Evolutionary conservation across 2,113 vertebrate species (phyloP), one percentile per base, ranked within the genome.

Genomic region (Dermatemys mawii): DNA sequence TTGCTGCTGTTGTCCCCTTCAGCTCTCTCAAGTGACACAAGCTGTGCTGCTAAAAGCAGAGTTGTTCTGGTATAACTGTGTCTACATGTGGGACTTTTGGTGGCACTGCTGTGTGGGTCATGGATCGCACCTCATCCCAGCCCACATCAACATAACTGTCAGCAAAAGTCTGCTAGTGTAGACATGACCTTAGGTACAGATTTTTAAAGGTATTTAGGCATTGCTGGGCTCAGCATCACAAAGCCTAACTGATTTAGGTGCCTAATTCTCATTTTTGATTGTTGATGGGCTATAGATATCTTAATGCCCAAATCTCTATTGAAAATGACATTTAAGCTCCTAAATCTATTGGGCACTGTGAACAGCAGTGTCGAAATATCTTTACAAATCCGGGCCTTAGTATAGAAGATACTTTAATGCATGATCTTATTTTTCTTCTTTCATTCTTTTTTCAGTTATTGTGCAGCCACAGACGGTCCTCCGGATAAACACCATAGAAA

Each of bases 401-500:
- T 70, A 12, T 53, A 63, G 63, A n/a, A 76, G 38, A 55, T 63
- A 17, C 21, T 79, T 11, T 49, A 54, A 32, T 79, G 79, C 88
- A 9, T 46, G 16, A 8, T 13, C 92, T 96, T 12, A 97, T 21
- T 19, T 54, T 8, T 46, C 75, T 38, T 50, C 89, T 91, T 78
- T n/a, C 50, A 14, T 86, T 96, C 81, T 95, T 81, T 81, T 97
- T 94, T 10, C 98, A 99, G 99, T 98, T 70, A 97, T 97, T 1
- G 11, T 96, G 38, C 96, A 88, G 51, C 98, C 98, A 0, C 99
- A 99, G 98, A 99, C 98, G 0, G 29, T 99, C 46, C 98, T 99
- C 4, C 95, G 99, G 92, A 98, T 99, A 87, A 99, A 99, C 97
- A 97, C 89, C 93, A 97, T 99, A 0, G 98, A 99, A 76, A 95